A percentile compares a stretch with the other conserved stretches of the same genome.
Conservation (phyloP, 2,797 vertebrate species). For the Helarctos malayanus region DNA sequence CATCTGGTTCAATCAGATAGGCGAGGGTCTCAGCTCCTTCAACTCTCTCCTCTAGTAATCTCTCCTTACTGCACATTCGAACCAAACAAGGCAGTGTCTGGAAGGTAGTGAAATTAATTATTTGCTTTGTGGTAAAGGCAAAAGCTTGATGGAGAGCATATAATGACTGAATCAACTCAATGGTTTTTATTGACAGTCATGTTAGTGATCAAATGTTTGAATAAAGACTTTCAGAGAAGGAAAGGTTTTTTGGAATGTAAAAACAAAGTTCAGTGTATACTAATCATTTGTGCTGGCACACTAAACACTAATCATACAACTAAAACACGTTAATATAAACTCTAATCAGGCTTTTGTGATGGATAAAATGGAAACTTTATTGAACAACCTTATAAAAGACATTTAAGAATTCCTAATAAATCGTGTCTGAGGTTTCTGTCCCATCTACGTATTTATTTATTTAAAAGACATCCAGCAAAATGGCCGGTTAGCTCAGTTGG, state of each 20-base stretch:
- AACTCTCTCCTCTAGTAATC: slow-evolving; percentile 97
- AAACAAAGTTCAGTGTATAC: slow-evolving; percentile 63
- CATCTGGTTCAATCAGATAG: slow-evolving; percentile 98
- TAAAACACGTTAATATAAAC: slow-evolving; percentile 21
- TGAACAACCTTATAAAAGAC: slow-evolving; percentile 21
- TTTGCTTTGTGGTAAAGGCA: slow-evolving; percentile 71
- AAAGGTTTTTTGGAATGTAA: slow-evolving; percentile 43
- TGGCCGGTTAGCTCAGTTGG: not conserved
- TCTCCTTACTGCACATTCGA: slow-evolving; percentile 99
- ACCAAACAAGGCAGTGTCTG: slow-evolving; percentile 98
- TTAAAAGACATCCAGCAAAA: not conserved
- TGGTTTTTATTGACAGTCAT: slow-evolving; percentile 9
- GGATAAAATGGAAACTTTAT: slow-evolving; percentile 7
- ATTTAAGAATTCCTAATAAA: slow-evolving; percentile 58
- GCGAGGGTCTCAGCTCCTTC: slow-evolving; percentile 98
- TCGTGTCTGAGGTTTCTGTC: not conserved
- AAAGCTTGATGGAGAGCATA: slow-evolving; percentile 56
- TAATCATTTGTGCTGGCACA: slow-evolving; percentile 34
- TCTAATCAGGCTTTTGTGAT: slow-evolving; percentile 26
- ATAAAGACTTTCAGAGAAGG: slow-evolving; percentile 41
- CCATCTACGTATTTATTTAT: slow-evolving; percentile 26
- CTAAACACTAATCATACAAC: slow-evolving; percentile 6
- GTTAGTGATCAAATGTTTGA: slow-evolving; percentile 63
- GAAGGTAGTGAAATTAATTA: slow-evolving; percentile 78
- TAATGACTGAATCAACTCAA: not conserved